Percentiles rank a stretch among this genome's conserved stretches.
phyloP scores from a whole-genome alignment of 1,140 invertebrate genomes.

The Eueides isabella region DNA sequence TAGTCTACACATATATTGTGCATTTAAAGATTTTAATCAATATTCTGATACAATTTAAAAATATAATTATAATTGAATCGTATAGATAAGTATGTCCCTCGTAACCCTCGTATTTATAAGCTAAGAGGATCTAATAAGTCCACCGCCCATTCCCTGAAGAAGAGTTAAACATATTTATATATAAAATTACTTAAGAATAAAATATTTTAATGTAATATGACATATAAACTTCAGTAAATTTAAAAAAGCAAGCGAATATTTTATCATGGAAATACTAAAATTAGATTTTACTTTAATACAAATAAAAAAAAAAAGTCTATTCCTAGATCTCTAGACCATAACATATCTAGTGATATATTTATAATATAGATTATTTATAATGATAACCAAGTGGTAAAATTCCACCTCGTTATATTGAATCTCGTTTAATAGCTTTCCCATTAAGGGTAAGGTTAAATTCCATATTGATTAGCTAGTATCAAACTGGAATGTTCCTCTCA shows the following conservation, averaged over 20 bases:
- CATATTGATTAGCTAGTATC: constrained; percentile 45
- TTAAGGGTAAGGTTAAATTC: constrained; percentile 17
- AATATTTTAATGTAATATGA: not conserved
- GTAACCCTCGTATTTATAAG: constrained; percentile 62
- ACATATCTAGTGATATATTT: too few relatives aligned
- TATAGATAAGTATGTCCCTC: not conserved
- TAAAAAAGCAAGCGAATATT: too few relatives aligned
- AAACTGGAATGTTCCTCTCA: constrained; percentile 57
- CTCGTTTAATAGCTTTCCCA: not conserved
- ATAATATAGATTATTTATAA: not conserved
- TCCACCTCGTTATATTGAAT: not conserved
- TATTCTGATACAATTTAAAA: too few relatives aligned
- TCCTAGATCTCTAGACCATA: too few relatives aligned
- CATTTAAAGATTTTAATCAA: too few relatives aligned
- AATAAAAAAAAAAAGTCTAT: too few relatives aligned
- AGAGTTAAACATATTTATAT: not conserved
- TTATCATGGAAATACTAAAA: too few relatives aligned
- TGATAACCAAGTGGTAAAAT: not conserved
- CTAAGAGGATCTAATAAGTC: constrained; percentile 63
- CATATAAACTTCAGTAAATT: too few relatives aligned
- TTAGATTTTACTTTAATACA: too few relatives aligned
- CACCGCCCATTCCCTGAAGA: constrained; percentile 59
- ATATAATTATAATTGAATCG: too few relatives aligned
- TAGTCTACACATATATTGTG: too few relatives aligned
- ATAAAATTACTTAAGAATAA: not conserved